These are phyloP conservation scores for Anniella stebbinsi DNA, from an alignment of 2,797 vertebrate species.

Conservation along the genomic window DNA sequence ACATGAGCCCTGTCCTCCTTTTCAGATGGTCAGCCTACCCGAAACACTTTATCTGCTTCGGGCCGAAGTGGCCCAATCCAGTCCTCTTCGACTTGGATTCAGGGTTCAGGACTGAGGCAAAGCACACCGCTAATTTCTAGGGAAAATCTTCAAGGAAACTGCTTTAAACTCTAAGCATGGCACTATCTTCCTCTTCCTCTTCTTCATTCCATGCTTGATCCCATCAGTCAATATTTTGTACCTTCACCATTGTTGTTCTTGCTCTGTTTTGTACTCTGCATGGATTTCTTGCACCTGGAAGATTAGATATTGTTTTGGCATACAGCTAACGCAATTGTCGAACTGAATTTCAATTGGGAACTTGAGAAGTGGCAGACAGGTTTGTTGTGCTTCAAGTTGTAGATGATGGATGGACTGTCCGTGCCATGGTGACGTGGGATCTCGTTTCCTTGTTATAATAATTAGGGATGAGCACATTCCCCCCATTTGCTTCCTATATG, in stretches of 20 bases:
- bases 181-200: neutral
- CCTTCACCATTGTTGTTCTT: neutral
- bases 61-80: no score
- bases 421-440: neutral
- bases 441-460: neutral
- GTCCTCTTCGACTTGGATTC: no score
- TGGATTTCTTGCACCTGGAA: neutral
- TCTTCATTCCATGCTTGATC: no score
- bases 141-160: neutral
- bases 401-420: neutral
- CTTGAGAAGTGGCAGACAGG: neutral
- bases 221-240: neutral
- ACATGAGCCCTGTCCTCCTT: no score
- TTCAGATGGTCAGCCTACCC: no score
- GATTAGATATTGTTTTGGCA: conserved; percentile 1
- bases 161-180: neutral
- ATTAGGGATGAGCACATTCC: neutral
- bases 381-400: neutral
- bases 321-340: neutral
- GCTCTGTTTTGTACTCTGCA: neutral
- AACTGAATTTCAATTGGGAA: neutral
- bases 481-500: neutral
- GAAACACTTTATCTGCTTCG: no score
- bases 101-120: no score
- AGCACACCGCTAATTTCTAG: no score